Evolutionary conservation across 2,797 vertebrate genomes (phyloP), one percentile per base, ranked within the genome.

Genomic region (Ambastaia sidthimunki): DNA sequence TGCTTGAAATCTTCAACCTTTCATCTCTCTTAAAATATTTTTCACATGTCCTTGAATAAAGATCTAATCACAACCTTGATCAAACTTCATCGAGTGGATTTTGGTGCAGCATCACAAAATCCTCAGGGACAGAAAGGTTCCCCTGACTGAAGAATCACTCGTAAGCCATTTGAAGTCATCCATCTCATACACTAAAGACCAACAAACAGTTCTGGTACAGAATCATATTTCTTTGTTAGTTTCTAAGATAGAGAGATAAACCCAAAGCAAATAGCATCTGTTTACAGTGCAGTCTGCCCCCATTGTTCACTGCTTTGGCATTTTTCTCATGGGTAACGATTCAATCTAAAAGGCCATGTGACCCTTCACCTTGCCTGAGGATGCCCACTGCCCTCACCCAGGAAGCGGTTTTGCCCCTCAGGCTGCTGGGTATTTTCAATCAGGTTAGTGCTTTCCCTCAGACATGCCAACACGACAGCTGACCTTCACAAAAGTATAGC

Each of bases 401-500:
- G 48, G 69, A 80, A 73, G 59, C 69, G 4, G 60, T 34, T 65
- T 66, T n/a, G 48, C 31, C 70, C 69, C 77, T 72, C 3, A 9
- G 60, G 70, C 77, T 66, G 48, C 69, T 34, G 25, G 28, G 25
- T 34, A 52, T 71, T 78, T 80, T 73, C 60, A 73, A 73, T 80
- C 70, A 80, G 34, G 77, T 80, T 80, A 72, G 60, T 66, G 18
- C 60, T 73, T 65, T 66, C 21, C 69, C 50, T 72, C 50, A 80
- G 77, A 80, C 70, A 75, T 60, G 71, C 71, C 77, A 74, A 82
- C 78, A 76, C 74, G 84, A 85, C 84, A 83, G 82, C 72, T 84
- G 82, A 84, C 86, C 84, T 87, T 87, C 81, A 78, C 57, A 80
- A 68, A 84, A 78, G 78, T 80, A 72, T 80, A 80, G 75, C 72